Conservation (phyloP, 2,113 vertebrate species). For the Burhinus oedicnemus region DNA sequence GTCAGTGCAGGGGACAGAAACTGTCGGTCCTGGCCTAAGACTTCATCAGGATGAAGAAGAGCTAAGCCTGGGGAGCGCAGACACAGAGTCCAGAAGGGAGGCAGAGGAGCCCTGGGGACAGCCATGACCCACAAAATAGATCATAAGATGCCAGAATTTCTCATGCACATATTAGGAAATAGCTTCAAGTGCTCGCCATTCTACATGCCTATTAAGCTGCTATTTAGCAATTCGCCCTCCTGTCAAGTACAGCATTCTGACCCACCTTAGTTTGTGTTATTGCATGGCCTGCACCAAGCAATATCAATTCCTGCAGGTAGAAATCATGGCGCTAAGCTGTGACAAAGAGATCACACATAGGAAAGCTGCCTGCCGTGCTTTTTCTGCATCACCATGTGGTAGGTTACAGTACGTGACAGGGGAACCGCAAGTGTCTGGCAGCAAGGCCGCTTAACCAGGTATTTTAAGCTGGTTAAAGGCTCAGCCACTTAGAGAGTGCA, state of each 20-base stretch:
- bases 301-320: neutral
- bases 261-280: neutral
- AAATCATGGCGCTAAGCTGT: fast-evolving
- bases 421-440: neutral
- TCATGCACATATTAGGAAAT: fast-evolving
- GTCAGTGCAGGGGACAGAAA: neutral
- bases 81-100: neutral
- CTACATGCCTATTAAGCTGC: neutral
- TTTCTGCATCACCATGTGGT: neutral
- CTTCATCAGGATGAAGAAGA: neutral
- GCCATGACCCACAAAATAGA: neutral
- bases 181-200: neutral
- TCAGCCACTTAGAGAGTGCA: neutral
- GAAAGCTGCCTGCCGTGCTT: neutral
- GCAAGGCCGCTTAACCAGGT: neutral
- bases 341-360: neutral
- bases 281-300: neutral
- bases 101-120: neutral
- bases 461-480: neutral
- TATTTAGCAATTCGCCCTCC: fast-evolving
- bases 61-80: neutral
- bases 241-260: neutral
- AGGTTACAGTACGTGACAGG: neutral
- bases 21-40: neutral
- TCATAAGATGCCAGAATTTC: neutral